A percentile compares a stretch with the other conserved stretches of the same genome.
phyloP scores from a whole-genome alignment of 2,888 invertebrate genomes.

The Xestia sexstrigata region DNA sequence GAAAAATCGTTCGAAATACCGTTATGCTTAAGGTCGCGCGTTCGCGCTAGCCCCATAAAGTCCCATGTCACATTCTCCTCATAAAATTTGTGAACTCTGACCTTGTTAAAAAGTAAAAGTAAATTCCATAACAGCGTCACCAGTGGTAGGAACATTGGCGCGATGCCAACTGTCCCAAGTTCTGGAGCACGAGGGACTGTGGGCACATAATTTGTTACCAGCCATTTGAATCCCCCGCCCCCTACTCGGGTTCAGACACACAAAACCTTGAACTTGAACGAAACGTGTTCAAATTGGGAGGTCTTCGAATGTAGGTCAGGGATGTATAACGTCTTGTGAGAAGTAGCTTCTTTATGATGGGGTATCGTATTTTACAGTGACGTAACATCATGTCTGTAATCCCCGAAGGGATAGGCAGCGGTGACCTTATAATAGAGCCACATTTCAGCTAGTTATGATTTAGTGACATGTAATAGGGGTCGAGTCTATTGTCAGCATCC shows the following conservation, averaged over 20 bases:
- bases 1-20: not conserved
- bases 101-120: not conserved
- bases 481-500: not conserved
- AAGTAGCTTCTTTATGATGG: not conserved
- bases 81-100: not conserved
- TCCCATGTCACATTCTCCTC: not conserved
- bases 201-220: not conserved
- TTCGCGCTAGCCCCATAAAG: not conserved
- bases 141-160: not conserved
- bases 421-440: not conserved
- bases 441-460: not conserved
- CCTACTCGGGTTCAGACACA: not conserved
- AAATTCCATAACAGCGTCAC: not conserved
- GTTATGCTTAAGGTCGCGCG: not conserved
- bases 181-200: not conserved
- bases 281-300: not conserved
- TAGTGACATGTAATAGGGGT: not conserved
- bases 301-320: not conserved
- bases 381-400: not conserved
- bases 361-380: not conserved
- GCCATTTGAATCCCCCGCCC: not conserved
- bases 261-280: not conserved
- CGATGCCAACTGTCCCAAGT: constrained; percentile 10
- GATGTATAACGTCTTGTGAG: not conserved
- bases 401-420: not conserved